These are phyloP conservation scores for Caenorhabditis becei DNA, from an alignment of 2,888 invertebrate genomes.

Conservation along the genomic window DNA sequence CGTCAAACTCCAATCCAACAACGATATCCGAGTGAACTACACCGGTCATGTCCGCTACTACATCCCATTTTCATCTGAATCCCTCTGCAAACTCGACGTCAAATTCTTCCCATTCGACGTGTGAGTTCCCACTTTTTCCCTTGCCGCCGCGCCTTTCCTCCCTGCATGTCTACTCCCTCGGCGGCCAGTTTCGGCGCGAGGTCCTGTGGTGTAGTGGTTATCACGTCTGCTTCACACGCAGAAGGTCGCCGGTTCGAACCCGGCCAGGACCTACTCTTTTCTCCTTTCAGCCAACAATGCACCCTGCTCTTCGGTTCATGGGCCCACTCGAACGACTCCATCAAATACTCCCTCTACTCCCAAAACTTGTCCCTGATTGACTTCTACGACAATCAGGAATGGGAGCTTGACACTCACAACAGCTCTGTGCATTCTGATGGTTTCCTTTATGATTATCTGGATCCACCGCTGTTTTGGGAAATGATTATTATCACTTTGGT, in stretches of 20 bases:
- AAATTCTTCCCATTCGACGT: constrained; percentile 81
- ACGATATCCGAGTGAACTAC: constrained; percentile 80
- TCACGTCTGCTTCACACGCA: constrained; percentile 75
- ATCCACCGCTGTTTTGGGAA: constrained; percentile 81
- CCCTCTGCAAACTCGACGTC: constrained; percentile 80
- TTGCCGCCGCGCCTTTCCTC: neutral
- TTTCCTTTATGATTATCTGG: constrained; percentile 79
- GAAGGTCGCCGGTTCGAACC: constrained; percentile 74
- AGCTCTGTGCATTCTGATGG: constrained; percentile 78
- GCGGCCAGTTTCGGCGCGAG: no score
- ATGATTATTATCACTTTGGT: constrained; percentile 80
- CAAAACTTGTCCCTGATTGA: constrained; percentile 79
- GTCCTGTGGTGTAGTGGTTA: constrained; percentile 73
- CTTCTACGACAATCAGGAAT: constrained; percentile 81
- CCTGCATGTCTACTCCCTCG: neutral
- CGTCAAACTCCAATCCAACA: constrained; percentile 79
- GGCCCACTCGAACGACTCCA: constrained; percentile 82
- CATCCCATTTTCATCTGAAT: constrained; percentile 79
- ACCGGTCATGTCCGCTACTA: constrained; percentile 81
- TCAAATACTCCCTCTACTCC: constrained; percentile 79
- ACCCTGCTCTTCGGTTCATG: constrained; percentile 80
- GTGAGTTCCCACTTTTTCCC: constrained; percentile 62
- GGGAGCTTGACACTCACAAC: constrained; percentile 78
- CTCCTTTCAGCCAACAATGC: constrained; percentile 76
- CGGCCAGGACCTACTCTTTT: constrained; percentile 67